Base-by-base conservation (phyloP, 53 echinoderm and acorn worm genomes). In the Paelopatides confundens region DNA sequence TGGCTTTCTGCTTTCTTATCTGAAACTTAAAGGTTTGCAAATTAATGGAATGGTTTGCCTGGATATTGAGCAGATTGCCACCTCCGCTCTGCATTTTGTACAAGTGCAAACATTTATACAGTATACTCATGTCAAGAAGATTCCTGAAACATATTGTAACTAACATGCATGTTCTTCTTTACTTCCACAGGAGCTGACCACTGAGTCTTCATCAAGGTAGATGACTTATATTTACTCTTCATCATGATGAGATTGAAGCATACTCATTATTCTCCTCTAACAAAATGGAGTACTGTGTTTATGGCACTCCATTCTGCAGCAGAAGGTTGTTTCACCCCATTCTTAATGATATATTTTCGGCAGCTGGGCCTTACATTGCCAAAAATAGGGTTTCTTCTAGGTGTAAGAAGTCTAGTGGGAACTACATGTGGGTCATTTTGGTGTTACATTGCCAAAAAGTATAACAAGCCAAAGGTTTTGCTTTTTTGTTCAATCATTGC, bases 321-420 rank as follows among this genome's bases (percentile, higher is more conserved):
- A 37, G 92, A 90, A 54, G 99, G 92, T 9, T 94, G 95, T 64
- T 82, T 94, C 21, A 81, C 92, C 29, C 98, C 98, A 40, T 98
- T 92, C 67, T 43, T 98, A 24, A 86, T 94, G 27, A 70, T 99
- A 62, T 96, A 93, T 77, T 85, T 99, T 63, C 92, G 98, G 51
- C 95, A 94, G 48, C 90, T 99, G 7, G 95, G 95, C 24, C 79
- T 96, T 17, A 66, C 94, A 13, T 90, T 96, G 5, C 81, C 89
- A 34, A 92, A 99, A 63, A 88, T 93, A 1, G 99, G 99, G 4
- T 66, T 99, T 52, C 79, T 99, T 48, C 68, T 92, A 27, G 93
- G 89, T 18, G 67, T 92, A 32, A 93, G 94, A 76, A 88, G 87
- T 13, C 63, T 96, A 31, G 89, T 93, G 0, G 89, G 88, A 35